Percentiles rank a stretch among this genome's conserved stretches.
These are phyloP conservation scores for Pelecanoides urinatrix DNA, from an alignment of 2,113 vertebrate genomes.

Conservation along the genomic window DNA sequence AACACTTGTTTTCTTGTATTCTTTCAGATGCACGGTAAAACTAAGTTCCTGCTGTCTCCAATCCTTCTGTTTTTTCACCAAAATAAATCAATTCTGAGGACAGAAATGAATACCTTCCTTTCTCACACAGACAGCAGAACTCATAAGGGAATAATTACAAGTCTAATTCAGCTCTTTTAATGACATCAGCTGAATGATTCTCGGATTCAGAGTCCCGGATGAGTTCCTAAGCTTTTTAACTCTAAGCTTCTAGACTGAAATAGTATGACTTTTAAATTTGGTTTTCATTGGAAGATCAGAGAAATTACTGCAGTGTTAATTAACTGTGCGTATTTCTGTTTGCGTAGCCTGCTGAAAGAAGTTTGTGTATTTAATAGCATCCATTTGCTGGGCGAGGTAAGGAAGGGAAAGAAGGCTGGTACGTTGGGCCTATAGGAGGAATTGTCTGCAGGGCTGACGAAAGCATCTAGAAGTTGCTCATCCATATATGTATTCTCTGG, in stretches of 20 bases:
- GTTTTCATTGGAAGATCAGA: constrained; percentile 47
- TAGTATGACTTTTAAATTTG: constrained; percentile 41
- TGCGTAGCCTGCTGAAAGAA: background rate
- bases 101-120: constrained; percentile 39
- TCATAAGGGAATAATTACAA: constrained; percentile 64
- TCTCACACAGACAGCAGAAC: constrained; percentile 18
- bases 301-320: constrained; percentile 17
- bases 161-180: constrained; percentile 63
- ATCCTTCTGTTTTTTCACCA: background rate
- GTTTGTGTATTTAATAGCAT: background rate
- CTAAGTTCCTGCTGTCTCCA: background rate
- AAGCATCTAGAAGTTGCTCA: background rate
- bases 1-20: background rate
- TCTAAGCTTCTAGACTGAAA: constrained; percentile 33
- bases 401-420: background rate
- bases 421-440: background rate
- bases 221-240: constrained; percentile 63
- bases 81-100: constrained; percentile 33
- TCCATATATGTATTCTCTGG: background rate
- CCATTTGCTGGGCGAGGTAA: constrained; percentile 14
- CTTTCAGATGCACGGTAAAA: background rate
- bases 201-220: constrained; percentile 21
- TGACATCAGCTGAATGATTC: constrained; percentile 57
- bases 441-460: background rate
- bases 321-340: constrained; percentile 10